Conservation (phyloP, 2,888 invertebrate species). For the Pammene fasciana region DNA sequence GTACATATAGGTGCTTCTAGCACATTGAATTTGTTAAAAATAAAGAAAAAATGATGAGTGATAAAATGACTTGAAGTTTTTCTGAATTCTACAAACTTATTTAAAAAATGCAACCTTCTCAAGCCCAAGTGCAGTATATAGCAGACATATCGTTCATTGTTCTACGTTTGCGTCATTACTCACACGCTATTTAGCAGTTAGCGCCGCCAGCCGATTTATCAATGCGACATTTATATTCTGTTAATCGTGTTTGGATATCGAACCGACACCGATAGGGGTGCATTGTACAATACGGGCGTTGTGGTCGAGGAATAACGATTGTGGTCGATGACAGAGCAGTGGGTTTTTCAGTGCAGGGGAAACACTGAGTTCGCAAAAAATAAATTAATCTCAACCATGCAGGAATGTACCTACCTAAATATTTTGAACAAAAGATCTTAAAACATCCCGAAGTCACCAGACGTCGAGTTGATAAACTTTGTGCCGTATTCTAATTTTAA, state of each 20-base stretch:
- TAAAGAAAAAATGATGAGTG: too few species aligned
- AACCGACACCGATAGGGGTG: slow-evolving; percentile 46
- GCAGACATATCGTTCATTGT: slow-evolving; percentile 31
- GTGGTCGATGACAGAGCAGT: slow-evolving; percentile 10
- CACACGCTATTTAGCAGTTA: slow-evolving; percentile 82
- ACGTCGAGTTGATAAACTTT: too few species aligned
- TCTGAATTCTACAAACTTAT: too few species aligned
- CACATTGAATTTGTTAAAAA: too few species aligned
- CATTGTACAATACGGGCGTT: slow-evolving; percentile 30
- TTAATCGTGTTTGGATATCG: slow-evolving; percentile 70
- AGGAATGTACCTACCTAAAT: too few species aligned
- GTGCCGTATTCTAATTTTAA: too few species aligned
- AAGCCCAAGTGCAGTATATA: slow-evolving; percentile 15
- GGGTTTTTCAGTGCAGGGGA: slow-evolving; percentile 13
- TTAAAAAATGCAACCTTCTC: neutral
- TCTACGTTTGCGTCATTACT: slow-evolving; percentile 62
- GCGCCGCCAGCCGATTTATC: slow-evolving; percentile 72
- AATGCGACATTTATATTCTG: slow-evolving; percentile 79
- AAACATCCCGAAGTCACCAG: too few species aligned
- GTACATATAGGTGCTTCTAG: too few species aligned
- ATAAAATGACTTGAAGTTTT: too few species aligned
- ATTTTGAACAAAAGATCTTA: too few species aligned
- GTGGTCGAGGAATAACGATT: slow-evolving; percentile 21
- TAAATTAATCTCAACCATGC: neutral
- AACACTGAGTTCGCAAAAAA: neutral